phyloP scores from a whole-genome alignment of 2,888 invertebrate genomes.

The Hemaris fuciformis region DNA sequence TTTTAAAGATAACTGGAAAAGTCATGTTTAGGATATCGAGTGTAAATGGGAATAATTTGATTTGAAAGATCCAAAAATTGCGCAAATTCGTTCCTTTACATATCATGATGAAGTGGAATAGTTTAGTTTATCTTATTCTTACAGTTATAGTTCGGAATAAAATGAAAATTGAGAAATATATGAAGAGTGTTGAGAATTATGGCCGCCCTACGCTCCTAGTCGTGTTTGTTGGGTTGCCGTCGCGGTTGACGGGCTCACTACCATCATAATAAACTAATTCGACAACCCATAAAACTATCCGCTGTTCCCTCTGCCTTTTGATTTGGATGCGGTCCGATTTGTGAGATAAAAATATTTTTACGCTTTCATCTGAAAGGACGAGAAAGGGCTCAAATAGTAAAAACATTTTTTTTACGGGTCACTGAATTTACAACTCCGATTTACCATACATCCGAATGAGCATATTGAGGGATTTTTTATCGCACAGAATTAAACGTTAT shows the following conservation, averaged over 20 bases:
- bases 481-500: too few relatives aligned
- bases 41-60: too few relatives aligned
- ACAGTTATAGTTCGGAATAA: too few relatives aligned
- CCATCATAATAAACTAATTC: constrained; percentile 46
- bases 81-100: too few relatives aligned
- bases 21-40: too few relatives aligned
- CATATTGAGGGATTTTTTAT: too few relatives aligned
- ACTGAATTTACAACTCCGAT: background rate
- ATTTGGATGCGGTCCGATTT: constrained; percentile 1
- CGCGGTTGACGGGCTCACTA: background rate
- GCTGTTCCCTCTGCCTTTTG: constrained; percentile 22
- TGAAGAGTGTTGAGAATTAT: background rate
- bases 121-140: too few relatives aligned
- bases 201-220: background rate
- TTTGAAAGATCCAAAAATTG: too few relatives aligned
- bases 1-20: too few relatives aligned
- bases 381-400: background rate
- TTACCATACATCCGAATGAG: too few relatives aligned
- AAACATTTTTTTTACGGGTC: background rate
- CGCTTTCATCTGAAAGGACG: background rate
- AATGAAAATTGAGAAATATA: too few relatives aligned
- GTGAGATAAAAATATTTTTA: constrained; percentile 1
- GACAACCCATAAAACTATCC: constrained; percentile 40
- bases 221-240: background rate
- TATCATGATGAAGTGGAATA: too few relatives aligned